phyloP scores from a whole-genome alignment of 2,113 vertebrate species.

The Aphelocoma coerulescens region DNA sequence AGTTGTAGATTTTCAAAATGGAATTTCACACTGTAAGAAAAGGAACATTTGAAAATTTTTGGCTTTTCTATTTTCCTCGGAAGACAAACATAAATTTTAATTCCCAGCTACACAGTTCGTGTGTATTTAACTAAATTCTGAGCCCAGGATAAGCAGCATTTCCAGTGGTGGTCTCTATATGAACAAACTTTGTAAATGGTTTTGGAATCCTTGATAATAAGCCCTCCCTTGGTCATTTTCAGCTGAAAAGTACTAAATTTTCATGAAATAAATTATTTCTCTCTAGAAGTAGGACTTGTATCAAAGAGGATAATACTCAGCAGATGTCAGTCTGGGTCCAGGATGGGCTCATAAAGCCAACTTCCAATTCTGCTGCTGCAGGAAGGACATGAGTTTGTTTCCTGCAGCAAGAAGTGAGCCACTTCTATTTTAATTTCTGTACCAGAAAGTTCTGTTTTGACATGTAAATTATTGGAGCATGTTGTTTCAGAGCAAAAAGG shows the following conservation, averaged over 20 bases:
- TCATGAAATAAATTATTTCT: not conserved
- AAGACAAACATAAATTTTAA: not conserved
- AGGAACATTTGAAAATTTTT: not conserved
- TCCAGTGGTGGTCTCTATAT: not conserved
- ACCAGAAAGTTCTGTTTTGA: slow-evolving; percentile 30
- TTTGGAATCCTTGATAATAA: not conserved
- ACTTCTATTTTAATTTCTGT: slow-evolving; percentile 16
- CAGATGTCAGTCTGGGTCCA: not conserved
- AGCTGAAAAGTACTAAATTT: not conserved
- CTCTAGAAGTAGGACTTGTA: not conserved
- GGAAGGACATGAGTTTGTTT: not conserved
- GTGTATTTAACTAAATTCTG: not conserved
- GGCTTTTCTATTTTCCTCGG: not conserved
- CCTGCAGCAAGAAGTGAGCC: not conserved
- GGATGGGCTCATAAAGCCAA: not conserved
- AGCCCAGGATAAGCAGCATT: not conserved
- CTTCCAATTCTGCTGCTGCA: not conserved
- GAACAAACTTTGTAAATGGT: not conserved
- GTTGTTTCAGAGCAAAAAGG: slow-evolving; percentile 24
- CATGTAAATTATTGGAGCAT: not conserved
- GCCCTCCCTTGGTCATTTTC: not conserved
- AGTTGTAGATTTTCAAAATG: not conserved
- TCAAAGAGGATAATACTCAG: not conserved
- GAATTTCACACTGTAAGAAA: not conserved
- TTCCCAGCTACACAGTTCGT: not conserved